Evolutionary conservation across 2,113 vertebrate genomes (phyloP).

Genomic region (Psephotus haematonotus): DNA sequence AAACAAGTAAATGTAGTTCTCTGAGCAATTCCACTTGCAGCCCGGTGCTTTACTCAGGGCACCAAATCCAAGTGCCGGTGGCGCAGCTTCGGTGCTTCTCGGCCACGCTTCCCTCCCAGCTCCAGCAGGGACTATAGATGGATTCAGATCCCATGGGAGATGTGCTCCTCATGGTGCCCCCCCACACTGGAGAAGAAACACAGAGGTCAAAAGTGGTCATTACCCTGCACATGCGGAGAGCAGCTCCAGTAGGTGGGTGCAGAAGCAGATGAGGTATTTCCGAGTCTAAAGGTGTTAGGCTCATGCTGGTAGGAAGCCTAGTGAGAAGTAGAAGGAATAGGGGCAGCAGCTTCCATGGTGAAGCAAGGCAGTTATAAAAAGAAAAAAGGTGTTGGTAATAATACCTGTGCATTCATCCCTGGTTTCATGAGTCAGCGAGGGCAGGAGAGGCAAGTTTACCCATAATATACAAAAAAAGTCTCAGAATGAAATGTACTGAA

Average conservation of each 20-base stretch:
- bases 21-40: no score
- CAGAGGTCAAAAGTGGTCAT: not conserved
- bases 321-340: not conserved
- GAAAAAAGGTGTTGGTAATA: not conserved
- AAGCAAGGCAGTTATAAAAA: not conserved
- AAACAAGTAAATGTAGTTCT: not conserved
- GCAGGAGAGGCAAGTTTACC: not conserved
- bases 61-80: not conserved
- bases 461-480: not conserved
- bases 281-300: not conserved
- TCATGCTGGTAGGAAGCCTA: not conserved
- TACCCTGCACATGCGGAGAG: rapidly evolving
- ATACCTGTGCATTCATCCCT: not conserved
- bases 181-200: not conserved
- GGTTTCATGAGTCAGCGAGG: not conserved
- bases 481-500: not conserved
- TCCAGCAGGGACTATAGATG: not conserved
- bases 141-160: not conserved
- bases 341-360: not conserved
- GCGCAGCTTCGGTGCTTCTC: no score
- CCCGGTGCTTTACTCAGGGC: not conserved
- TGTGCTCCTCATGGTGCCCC: not conserved
- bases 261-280: not conserved
- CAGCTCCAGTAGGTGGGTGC: not conserved
- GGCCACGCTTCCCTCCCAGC: not conserved